phyloP scores from a whole-genome alignment of 1,140 invertebrate species.

The Mizuhopecten yessoensis region DNA sequence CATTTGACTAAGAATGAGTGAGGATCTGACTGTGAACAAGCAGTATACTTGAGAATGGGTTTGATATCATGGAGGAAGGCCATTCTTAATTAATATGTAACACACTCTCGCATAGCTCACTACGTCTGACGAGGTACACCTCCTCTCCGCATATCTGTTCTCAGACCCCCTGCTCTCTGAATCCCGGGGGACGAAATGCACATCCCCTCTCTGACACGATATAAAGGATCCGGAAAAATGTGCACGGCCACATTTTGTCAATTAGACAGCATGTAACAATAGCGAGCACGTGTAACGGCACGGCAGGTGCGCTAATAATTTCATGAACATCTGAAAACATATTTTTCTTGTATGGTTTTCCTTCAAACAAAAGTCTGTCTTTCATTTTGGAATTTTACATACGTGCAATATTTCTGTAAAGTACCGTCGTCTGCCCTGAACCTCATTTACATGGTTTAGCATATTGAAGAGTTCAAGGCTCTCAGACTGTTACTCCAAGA shows the following conservation, averaged over 20 bases:
- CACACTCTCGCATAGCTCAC: background rate
- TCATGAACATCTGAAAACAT: background rate
- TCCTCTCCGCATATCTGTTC: background rate
- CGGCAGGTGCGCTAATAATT: conserved; percentile 3
- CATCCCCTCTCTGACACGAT: background rate
- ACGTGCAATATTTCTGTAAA: conserved; percentile 8
- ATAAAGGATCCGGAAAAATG: background rate
- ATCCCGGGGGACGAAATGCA: conserved; percentile 12
- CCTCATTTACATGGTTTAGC: background rate
- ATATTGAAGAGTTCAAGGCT: background rate
- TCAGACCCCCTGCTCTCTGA: background rate
- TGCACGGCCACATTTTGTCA: conserved; percentile 7
- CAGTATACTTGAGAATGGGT: background rate
- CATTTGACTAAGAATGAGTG: no score
- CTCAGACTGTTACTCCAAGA: background rate
- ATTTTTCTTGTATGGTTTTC: background rate
- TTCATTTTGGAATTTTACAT: conserved; percentile 35
- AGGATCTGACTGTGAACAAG: no score
- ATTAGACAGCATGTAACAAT: conserved; percentile 12
- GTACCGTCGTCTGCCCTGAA: background rate
- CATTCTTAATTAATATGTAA: background rate
- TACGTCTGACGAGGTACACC: background rate
- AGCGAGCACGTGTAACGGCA: background rate
- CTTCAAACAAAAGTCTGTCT: conserved; percentile 15
- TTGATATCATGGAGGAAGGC: background rate